These are phyloP conservation scores for Semaprochilodus insignis DNA, from an alignment of 2,797 vertebrate species.

Conservation along the genomic window DNA sequence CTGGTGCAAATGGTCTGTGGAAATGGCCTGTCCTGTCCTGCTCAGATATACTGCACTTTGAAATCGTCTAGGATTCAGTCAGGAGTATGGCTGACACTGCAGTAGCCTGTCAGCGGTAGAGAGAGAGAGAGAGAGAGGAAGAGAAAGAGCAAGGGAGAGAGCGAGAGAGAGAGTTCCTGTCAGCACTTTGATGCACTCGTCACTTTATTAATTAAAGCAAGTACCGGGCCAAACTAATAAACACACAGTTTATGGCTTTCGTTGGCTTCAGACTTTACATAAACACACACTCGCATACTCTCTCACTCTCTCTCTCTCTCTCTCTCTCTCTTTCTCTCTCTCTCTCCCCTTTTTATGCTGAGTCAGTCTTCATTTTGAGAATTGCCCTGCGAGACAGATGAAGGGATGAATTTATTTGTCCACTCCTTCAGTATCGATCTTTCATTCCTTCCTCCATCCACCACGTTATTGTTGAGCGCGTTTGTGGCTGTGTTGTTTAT, in stretches of 20 bases:
- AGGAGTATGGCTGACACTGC: too few relatives aligned
- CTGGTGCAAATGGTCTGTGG: too few relatives aligned
- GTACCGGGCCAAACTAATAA: conserved; percentile 37
- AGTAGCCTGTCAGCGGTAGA: too few relatives aligned
- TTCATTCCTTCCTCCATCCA: too few relatives aligned
- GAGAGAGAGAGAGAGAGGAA: too few relatives aligned
- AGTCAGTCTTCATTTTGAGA: conserved; percentile 27
- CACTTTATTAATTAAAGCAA: conserved; percentile 54
- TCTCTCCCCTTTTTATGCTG: neutral
- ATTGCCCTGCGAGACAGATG: neutral
- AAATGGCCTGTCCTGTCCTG: too few relatives aligned
- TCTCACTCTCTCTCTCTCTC: neutral
- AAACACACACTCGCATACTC: conserved; percentile 25
- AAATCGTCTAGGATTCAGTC: too few relatives aligned
- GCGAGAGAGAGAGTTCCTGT: conserved; percentile 26
- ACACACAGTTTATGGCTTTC: conserved; percentile 24
- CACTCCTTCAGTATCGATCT: neutral
- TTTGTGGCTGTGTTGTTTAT: too few relatives aligned
- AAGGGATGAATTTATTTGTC: conserved; percentile 12
- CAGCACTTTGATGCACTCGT: conserved; percentile 30
- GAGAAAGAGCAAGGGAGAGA: neutral
- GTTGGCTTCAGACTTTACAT: conserved; percentile 13
- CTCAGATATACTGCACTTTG: too few relatives aligned
- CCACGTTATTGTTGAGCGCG: too few relatives aligned
- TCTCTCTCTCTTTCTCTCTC: too few relatives aligned